Conservation (phyloP, 2,888 invertebrate genomes). For the Brachylomia viminalis region DNA sequence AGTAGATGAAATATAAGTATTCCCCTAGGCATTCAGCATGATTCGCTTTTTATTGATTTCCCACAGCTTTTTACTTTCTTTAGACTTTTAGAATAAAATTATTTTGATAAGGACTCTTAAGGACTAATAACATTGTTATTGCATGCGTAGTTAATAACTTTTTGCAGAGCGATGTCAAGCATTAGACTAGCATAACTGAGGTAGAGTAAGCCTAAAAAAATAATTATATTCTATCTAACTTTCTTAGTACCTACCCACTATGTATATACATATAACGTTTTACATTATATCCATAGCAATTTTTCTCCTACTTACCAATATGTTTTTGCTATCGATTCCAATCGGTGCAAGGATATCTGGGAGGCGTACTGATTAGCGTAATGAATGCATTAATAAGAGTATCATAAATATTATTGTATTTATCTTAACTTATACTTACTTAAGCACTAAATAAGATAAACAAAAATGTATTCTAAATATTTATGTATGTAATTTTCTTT, state of each 20-base stretch:
- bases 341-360: too few relatives aligned
- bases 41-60: background rate
- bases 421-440: too few relatives aligned
- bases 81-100: background rate
- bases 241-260: background rate
- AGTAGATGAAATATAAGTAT: background rate
- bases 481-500: too few relatives aligned
- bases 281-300: background rate
- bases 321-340: background rate
- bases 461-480: too few relatives aligned
- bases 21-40: background rate
- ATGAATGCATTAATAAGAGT: background rate
- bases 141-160: too few relatives aligned
- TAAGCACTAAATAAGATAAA: too few relatives aligned
- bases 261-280: background rate
- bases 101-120: background rate
- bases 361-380: background rate
- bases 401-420: background rate
- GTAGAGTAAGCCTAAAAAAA: too few relatives aligned
- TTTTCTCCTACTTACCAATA: background rate
- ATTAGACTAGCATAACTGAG: background rate
- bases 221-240: background rate
- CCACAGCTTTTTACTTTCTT: background rate
- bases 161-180: background rate
- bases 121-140: too few relatives aligned